These are phyloP conservation scores for Taenaris catops DNA, from an alignment of 2,888 invertebrate species.

Conservation along the genomic window DNA sequence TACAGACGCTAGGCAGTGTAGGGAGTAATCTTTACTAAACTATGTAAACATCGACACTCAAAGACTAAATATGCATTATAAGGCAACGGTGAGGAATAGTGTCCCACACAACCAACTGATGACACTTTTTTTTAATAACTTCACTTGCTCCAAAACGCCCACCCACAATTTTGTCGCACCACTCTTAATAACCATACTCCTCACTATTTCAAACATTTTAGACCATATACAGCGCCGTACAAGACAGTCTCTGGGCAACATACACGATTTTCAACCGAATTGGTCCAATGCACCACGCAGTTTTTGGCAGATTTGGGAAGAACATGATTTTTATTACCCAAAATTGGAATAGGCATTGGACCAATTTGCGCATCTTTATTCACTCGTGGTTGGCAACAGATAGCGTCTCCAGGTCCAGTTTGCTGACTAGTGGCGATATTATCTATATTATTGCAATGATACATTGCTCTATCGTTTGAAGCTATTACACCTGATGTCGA, in stretches of 20 bases:
- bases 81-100: slow-evolving; percentile 16
- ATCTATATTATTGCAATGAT: slow-evolving; percentile 1
- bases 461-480: not conserved
- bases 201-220: slow-evolving; percentile 16
- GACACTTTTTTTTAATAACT: slow-evolving; percentile 4
- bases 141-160: not conserved
- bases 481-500: not conserved
- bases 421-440: slow-evolving; percentile 1
- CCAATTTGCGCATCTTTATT: slow-evolving; percentile 3
- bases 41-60: slow-evolving; percentile 16
- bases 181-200: slow-evolving; percentile 1
- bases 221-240: slow-evolving; percentile 17
- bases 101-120: slow-evolving; percentile 8
- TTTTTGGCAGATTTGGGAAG: slow-evolving; percentile 2
- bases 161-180: slow-evolving; percentile 4
- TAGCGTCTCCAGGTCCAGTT: slow-evolving; percentile 3
- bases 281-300: slow-evolving; percentile 19
- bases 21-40: too few relatives aligned
- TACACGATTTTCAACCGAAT: slow-evolving; percentile 17
- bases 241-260: slow-evolving; percentile 18
- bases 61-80: slow-evolving; percentile 12
- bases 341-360: not conserved
- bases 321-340: not conserved
- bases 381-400: slow-evolving; percentile 15
- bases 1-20: slow-evolving; percentile 25